Evolutionary conservation across 2,888 invertebrate genomes (phyloP), one percentile per base, ranked within the genome.

Genomic region (Operophtera brumata): DNA sequence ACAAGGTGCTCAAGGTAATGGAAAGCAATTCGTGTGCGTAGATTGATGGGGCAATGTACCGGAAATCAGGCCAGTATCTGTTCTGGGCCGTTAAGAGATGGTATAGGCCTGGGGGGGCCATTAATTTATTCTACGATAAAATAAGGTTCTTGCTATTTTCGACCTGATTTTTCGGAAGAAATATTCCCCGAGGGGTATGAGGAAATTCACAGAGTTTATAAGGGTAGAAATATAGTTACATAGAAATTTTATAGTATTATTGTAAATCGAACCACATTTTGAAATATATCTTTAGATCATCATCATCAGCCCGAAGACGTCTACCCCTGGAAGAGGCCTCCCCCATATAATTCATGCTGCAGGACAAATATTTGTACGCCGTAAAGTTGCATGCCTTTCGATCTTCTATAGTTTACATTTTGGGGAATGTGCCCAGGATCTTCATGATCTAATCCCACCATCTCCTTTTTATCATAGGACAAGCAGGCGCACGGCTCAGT

Each of bases 21-120:
- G 55, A 40, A 56, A 54, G 54, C 34, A 43, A 57, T 59, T 51
- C 54, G 44, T 52, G 44, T 42, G 42, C 42, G 28, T 30, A 49
- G 60, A 58, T 58, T 58, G 58, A 62, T 60, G 45, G 52, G 32
- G 42, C 56, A 56, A 56, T 52, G 51, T 52, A 48, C 44, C 54
- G 55, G 60, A 54, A 58, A 57, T 47, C 56, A 50, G 54, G 56
- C 40, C 48, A 52, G 58, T 56, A 54, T 54, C 32, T 36, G 42
- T 47, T 36, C 46, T 42, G 25, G 14, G 45, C 35, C 34, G 36
- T 12, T 54, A 40, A 50, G 51, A 55, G 53, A 46, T 34, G 40
- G 28, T 28, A 34, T 41, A 46, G 36, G 41, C 50, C 55, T 39
- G 12, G 34, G 47, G 41, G 20, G 51, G 51, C 40, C 47, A 52